These are phyloP conservation scores for Noctua janthina DNA, from an alignment of 2,888 invertebrate genomes.

Conservation along the genomic window DNA sequence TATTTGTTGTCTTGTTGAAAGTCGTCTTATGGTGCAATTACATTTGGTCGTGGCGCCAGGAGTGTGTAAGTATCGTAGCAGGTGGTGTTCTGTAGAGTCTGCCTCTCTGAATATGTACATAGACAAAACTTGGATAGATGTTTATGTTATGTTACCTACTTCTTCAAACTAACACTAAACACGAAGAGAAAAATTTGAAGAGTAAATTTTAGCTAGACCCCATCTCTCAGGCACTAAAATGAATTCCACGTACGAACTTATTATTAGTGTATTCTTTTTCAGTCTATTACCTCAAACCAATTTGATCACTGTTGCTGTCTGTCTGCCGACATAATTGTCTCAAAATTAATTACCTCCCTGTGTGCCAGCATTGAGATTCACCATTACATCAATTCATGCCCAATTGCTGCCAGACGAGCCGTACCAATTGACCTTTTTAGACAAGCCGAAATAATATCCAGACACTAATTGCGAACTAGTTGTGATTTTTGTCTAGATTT, in stretches of 20 bases:
- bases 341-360: neutral
- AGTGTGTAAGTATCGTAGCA: too few species aligned
- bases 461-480: neutral
- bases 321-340: constrained; percentile 1
- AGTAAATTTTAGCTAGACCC: too few species aligned
- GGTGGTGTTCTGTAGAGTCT: too few species aligned
- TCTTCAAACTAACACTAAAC: too few species aligned
- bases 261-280: neutral
- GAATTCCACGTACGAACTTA: neutral
- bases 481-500: constrained; percentile 10
- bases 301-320: neutral
- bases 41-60: too few species aligned
- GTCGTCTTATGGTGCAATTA: too few species aligned
- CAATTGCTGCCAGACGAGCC: constrained; percentile 19
- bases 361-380: constrained; percentile 8
- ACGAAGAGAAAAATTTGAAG: too few species aligned
- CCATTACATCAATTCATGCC: constrained; percentile 22
- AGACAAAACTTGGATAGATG: too few species aligned
- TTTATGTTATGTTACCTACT: too few species aligned
- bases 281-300: neutral
- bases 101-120: too few species aligned
- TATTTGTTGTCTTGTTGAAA: too few species aligned
- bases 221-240: too few species aligned
- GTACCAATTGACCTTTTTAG: constrained; percentile 40
- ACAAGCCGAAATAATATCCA: neutral